Evolutionary conservation across 2,797 vertebrate species (phyloP).

Genomic region (Todus mexicanus): DNA sequence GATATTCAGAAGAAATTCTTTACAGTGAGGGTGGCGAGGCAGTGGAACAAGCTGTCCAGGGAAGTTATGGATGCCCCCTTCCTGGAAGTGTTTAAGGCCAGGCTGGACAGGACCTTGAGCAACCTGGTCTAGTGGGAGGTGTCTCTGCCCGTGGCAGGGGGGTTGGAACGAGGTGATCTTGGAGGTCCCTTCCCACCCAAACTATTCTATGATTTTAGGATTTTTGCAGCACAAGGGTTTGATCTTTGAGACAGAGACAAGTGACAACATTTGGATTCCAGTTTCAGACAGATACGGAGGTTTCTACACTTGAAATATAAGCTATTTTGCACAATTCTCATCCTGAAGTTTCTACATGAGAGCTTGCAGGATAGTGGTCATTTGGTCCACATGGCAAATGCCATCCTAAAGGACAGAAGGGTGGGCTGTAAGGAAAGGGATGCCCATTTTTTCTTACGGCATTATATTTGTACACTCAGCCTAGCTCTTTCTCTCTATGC

Average conservation of each 20-base stretch:
- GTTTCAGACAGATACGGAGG: background rate
- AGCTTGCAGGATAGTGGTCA: background rate
- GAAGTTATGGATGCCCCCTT: no score
- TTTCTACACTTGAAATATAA: background rate
- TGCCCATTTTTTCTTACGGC: background rate
- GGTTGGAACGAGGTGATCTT: no score
- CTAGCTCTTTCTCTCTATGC: background rate
- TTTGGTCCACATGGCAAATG: background rate
- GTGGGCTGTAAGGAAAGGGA: background rate
- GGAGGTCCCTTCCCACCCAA: no score
- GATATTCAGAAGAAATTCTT: no score
- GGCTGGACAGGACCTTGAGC: no score
- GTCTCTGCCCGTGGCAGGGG: no score
- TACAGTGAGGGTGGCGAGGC: no score
- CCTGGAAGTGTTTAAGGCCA: no score
- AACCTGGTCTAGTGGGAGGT: no score
- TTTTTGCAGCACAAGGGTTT: background rate
- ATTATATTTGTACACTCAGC: background rate
- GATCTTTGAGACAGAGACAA: background rate
- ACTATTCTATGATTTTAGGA: no score
- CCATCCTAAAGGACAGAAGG: background rate
- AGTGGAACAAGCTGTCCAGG: no score
- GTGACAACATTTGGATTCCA: background rate
- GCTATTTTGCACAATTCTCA: background rate
- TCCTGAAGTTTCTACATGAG: background rate